Evolutionary conservation across 2,888 invertebrate genomes (phyloP), one percentile per base, ranked within the genome.

Genomic region (Agonopterix subpropinquella): DNA sequence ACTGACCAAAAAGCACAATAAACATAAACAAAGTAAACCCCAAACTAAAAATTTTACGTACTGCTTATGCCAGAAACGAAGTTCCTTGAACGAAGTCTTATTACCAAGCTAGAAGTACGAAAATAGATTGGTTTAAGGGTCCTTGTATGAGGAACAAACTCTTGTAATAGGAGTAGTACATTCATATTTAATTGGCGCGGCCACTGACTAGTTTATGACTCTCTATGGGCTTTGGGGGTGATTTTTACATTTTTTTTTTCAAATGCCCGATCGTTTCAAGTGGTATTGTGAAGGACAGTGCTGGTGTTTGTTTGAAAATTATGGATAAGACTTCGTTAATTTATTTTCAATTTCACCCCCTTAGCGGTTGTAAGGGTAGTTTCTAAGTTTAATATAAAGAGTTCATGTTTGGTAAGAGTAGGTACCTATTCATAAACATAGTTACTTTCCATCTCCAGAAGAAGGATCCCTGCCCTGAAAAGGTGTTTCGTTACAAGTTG

Each of bases 121-220:
- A 28, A 28, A 28, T 28, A 1, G 5, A 28, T 28, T 28, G 28
- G 28, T 28, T 28, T 28, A 28, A 1, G 0, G 28, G 5, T 28
- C 18, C 18, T 18, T 5, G 28, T 28, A 28, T 28, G 28, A 28
- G 28, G 28, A 7, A 28, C 28, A 7, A 28, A 28, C 28, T 28
- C 28, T 28, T 54, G 77, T 81, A 83, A 84, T 45, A 47, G 64
- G 64, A 65, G 64, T 59, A 64, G 65, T 57, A 54, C 71, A 74
- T 87, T 74, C 83, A 86, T 86, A 85, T 85, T 85, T 86, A 87
- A 87, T 87, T 87, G 86, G 83, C 69, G 70, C 63, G 65, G 65
- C 65, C 62, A 54, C 64, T 56, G 69, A 60, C 70, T 80, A 77
- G 78, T 85, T 88, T 87, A 87, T 77, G 69, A 73, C 77, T 57